Percentiles rank a stretch among this genome's conserved stretches.
These are phyloP conservation scores for Dromius quadrimaculatus DNA, from an alignment of 2,888 invertebrate genomes.

Conservation along the genomic window DNA sequence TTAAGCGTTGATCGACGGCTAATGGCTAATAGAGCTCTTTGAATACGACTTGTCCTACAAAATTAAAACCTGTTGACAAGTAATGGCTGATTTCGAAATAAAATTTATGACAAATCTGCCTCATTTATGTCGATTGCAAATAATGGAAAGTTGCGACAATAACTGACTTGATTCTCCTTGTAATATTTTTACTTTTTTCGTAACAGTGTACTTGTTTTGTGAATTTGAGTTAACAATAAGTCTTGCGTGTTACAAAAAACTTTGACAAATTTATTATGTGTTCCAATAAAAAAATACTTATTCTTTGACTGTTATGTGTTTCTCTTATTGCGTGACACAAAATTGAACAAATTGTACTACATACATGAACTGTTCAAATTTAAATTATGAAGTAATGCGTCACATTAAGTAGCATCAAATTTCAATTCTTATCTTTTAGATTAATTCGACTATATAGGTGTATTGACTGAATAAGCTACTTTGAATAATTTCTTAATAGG, in stretches of 20 bases:
- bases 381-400: not conserved
- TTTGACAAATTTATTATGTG: conserved; percentile 27
- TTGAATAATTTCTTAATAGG: not conserved
- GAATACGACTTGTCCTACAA: conserved; percentile 36
- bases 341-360: not conserved
- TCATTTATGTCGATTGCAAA: conserved; percentile 47
- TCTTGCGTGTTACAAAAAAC: conserved; percentile 16
- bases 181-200: conserved; percentile 42
- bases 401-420: too few relatives aligned
- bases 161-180: conserved; percentile 33
- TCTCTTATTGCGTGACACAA: conserved; percentile 15
- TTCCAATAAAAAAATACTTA: conserved; percentile 11
- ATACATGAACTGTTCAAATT: not conserved
- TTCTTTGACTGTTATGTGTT: conserved; percentile 2
- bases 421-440: not conserved
- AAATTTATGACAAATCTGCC: conserved; percentile 47
- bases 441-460: conserved; percentile 2
- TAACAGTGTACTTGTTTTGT: conserved; percentile 37
- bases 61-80: conserved; percentile 42
- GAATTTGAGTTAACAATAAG: conserved; percentile 27
- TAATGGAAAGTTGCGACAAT: conserved; percentile 45
- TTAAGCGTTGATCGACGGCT: conserved; percentile 33
- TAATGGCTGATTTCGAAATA: conserved; percentile 43
- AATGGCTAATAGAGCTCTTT: conserved; percentile 21
- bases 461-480: not conserved